A percentile compares a stretch with the other conserved stretches of the same genome.
phyloP scores from a whole-genome alignment of 2,888 invertebrate genomes.

The Phortica magna region DNA sequence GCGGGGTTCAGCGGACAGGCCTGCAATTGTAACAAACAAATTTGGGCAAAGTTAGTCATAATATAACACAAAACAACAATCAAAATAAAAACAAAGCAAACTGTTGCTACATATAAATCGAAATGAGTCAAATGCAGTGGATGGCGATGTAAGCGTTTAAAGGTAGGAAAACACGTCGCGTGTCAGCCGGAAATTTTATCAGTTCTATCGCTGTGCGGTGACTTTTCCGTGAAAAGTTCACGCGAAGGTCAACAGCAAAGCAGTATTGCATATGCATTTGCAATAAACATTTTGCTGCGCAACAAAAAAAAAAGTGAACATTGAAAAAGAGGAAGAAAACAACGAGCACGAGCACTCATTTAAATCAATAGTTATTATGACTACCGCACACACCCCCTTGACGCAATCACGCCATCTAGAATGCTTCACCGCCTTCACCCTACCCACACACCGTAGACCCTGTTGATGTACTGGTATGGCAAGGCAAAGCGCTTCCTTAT shows the following conservation, averaged over 20 bases:
- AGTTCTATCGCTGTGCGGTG: not conserved
- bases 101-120: slow-evolving; percentile 32
- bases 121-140: not conserved
- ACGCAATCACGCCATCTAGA: not conserved
- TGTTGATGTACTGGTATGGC: no score
- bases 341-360: slow-evolving; percentile 38
- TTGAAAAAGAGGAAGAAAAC: not conserved
- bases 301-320: slow-evolving; percentile 6
- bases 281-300: not conserved
- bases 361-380: slow-evolving; percentile 66
- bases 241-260: slow-evolving; percentile 70
- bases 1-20: slow-evolving; percentile 97
- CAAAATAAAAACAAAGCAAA: not conserved
- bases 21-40: slow-evolving; percentile 79
- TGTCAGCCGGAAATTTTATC: slow-evolving; percentile 47
- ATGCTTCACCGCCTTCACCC: no score
- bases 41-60: slow-evolving; percentile 16
- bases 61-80: no score
- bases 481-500: slow-evolving; percentile 24
- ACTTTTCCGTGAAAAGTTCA: slow-evolving; percentile 57
- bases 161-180: slow-evolving; percentile 48
- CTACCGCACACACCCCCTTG: slow-evolving; percentile 60
- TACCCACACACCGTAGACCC: no score
- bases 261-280: not conserved
- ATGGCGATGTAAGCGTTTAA: not conserved